Percentiles rank a stretch among this genome's conserved stretches.
Evolutionary conservation across 2,113 vertebrate species (phyloP).

Genomic region (Scytalopus superciliaris): DNA sequence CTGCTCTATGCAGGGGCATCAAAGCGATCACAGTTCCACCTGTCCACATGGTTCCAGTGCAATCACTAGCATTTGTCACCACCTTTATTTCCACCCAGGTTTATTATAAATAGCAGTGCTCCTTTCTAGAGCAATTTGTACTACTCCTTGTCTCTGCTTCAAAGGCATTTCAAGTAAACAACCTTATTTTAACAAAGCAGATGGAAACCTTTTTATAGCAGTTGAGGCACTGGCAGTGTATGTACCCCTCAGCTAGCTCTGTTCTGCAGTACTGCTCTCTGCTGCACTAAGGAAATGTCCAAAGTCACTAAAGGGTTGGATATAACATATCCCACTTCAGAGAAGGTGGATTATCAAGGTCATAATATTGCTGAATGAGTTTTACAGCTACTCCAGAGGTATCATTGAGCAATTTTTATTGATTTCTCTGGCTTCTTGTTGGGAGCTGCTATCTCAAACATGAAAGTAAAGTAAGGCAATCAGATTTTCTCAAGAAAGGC

Average conservation of each 20-base stretch:
- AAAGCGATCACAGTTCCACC: background rate
- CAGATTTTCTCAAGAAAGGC: background rate
- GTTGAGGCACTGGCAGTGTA: background rate
- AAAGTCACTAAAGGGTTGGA: background rate
- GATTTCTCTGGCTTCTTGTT: background rate
- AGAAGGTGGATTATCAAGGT: background rate
- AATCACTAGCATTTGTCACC: background rate
- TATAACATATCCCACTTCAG: background rate
- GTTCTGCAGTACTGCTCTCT: background rate
- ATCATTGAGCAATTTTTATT: background rate
- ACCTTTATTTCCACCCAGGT: background rate
- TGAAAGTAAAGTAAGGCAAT: background rate
- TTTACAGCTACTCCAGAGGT: background rate
- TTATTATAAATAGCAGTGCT: background rate
- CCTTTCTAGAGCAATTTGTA: background rate
- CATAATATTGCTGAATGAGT: background rate
- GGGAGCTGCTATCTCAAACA: background rate
- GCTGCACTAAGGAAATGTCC: background rate
- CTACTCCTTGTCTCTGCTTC: constrained; percentile 1
- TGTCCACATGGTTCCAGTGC: background rate
- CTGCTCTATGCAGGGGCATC: background rate
- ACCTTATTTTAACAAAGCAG: constrained; percentile 61
- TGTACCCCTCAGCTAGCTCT: background rate
- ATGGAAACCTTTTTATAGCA: constrained; percentile 66
- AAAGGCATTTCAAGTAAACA: constrained; percentile 50